phyloP scores from a whole-genome alignment of 2,797 vertebrate species.

The Petrocephalus sullivani region DNA sequence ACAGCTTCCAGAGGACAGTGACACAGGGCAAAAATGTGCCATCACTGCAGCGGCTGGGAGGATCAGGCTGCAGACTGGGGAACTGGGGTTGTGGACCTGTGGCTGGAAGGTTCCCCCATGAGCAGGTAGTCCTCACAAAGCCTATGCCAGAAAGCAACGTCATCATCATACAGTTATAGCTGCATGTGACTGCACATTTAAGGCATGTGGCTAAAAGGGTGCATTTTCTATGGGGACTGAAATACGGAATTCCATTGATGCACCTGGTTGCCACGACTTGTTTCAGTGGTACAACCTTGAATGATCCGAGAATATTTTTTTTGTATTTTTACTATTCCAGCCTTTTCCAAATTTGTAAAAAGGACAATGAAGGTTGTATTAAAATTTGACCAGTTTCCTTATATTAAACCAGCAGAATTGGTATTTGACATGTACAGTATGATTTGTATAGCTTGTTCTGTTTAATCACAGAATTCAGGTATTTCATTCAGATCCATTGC shows the following conservation, averaged over 20 bases:
- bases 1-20: neutral
- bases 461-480: neutral
- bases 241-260: neutral
- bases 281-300: neutral
- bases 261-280: neutral
- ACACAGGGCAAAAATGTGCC: neutral
- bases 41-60: neutral
- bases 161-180: neutral
- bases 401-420: neutral
- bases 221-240: conserved; percentile 26
- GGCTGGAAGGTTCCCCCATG: neutral
- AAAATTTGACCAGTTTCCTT: neutral
- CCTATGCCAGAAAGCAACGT: neutral
- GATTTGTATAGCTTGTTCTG: neutral
- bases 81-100: neutral
- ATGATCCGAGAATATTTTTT: neutral
- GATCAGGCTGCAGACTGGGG: neutral
- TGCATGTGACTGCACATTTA: neutral
- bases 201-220: conserved; percentile 22
- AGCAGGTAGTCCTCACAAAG: neutral
- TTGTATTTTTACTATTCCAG: neutral
- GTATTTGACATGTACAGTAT: neutral
- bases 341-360: neutral
- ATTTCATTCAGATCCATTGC: too few relatives aligned
- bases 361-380: neutral